Conservation (phyloP, 1,140 invertebrate genomes). For the Conus betulinus region DNA sequence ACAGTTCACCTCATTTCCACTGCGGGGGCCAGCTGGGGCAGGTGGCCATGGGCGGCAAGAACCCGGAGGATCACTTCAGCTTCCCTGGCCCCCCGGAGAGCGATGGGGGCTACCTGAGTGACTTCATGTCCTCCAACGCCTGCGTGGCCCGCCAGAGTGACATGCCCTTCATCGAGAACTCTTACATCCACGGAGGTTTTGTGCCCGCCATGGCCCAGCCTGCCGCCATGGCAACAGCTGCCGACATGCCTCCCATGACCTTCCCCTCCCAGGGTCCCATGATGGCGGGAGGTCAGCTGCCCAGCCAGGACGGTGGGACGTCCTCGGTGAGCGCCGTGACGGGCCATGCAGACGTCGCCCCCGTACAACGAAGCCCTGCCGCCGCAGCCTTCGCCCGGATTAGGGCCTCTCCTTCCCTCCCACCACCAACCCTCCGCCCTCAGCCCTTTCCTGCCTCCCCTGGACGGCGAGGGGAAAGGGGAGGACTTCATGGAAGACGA, state of each 20-base stretch:
- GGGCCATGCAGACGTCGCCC: background rate
- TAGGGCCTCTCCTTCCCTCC: slow-evolving; percentile 24
- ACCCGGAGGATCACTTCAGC: slow-evolving; percentile 41
- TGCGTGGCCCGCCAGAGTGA: slow-evolving; percentile 66
- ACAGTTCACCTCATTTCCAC: slow-evolving; percentile 74
- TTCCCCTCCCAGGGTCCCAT: background rate
- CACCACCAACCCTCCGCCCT: slow-evolving; percentile 47
- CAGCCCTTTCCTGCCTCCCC: slow-evolving; percentile 26
- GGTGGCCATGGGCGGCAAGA: slow-evolving; percentile 56
- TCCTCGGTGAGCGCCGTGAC: background rate
- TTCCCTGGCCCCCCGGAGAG: slow-evolving; percentile 59
- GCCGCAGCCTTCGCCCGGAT: slow-evolving; percentile 43
- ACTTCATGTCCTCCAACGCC: slow-evolving; percentile 64
- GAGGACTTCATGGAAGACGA: slow-evolving; percentile 59
- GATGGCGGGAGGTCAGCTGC: background rate
- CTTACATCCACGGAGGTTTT: slow-evolving; percentile 31
- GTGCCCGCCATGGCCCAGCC: background rate
- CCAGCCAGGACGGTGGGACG: slow-evolving; percentile 6
- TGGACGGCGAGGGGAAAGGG: background rate
- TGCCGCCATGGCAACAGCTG: slow-evolving; percentile 28
- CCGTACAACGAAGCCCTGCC: background rate
- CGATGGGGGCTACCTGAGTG: slow-evolving; percentile 54
- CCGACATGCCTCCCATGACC: background rate
- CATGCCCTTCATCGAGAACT: slow-evolving; percentile 67
- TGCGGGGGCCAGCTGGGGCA: slow-evolving; percentile 36